Conservation (phyloP, 2,888 invertebrate genomes). For the Auanema freiburgensis region DNA sequence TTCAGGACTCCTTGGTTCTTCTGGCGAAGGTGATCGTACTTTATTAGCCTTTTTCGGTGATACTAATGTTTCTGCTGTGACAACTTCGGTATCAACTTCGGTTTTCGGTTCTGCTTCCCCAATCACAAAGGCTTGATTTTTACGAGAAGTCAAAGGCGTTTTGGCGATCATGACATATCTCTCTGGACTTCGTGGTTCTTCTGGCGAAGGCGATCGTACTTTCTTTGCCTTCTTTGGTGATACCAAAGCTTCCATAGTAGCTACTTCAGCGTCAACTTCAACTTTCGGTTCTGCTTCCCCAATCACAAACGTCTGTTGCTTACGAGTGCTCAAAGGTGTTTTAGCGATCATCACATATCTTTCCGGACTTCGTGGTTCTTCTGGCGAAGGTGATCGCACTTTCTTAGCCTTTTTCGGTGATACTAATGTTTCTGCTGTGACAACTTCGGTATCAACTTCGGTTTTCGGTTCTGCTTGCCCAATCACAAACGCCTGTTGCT, state of each 20-base stretch:
- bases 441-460: no score
- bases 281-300: background rate
- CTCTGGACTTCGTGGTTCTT: slow-evolving; percentile 5
- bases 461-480: no score
- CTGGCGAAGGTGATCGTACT: slow-evolving; percentile 12
- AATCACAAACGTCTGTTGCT: slow-evolving; percentile 23
- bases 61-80: background rate
- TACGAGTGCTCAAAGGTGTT: slow-evolving; percentile 29
- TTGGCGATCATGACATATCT: no score
- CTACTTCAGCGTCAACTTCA: no score
- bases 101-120: no score
- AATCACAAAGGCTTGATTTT: no score
- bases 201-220: slow-evolving; percentile 22
- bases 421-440: no score
- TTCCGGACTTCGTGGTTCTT: slow-evolving; percentile 22
- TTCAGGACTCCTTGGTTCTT: slow-evolving; percentile 25
- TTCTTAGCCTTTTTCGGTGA: slow-evolving; percentile 7
- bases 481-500: slow-evolving; percentile 23
- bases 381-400: slow-evolving; percentile 12
- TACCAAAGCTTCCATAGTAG: background rate
- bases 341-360: no score
- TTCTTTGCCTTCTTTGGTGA: slow-evolving; percentile 18
- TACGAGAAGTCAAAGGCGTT: no score
- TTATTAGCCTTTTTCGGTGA: slow-evolving; percentile 9
- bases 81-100: slow-evolving; percentile 7